Base-by-base conservation (phyloP, 2,888 invertebrate species). In the Coleophora deauratella region DNA sequence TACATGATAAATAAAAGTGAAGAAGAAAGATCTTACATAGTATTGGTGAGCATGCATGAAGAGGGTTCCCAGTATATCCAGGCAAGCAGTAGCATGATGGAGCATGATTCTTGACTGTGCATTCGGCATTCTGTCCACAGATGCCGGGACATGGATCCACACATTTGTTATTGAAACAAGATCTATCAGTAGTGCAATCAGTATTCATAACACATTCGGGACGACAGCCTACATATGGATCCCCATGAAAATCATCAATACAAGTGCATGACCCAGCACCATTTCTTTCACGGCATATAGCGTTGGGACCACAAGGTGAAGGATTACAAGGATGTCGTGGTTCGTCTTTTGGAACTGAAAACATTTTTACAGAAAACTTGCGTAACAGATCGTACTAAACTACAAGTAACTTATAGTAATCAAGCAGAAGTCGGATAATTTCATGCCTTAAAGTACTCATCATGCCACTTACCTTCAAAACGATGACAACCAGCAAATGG, bases 151-250 rank as follows among this genome's bases (percentile, higher is more conserved):
- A 94, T 41, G 94, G 93, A 73, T 94, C 90, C 62, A 88, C 86
- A 66, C 94, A 94, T 81, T 92, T 93, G 71, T 92, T 91, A 69
- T 91, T 91, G 47, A 90, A 87, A 77, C 95, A 95, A 42, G 93
- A 91, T 71, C 86, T 89, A 51, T 90, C 88, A 53, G 87, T 84
- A 51, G 90, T 82, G 67, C 94, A 94, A 62, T 93, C 93, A 40
- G 89, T 89, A 66, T 93, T 93, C 76, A 92, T 90, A 34, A 92
- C 88, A 66, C 93, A 94, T 82, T 93, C 92, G n/a, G 93, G 93
- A 54, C 93, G 88, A 70, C 94, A 94, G 34, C 92, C 92, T 47
- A 87, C 84, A 68, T 93, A 93, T 27, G 94, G 93, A 75, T 94
- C 93, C 38, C 94, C 94, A 53, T 89, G 88, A 74, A 92, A 93